Conservation (phyloP, 2,113 vertebrate genomes). For the Oryzias celebensis region DNA sequence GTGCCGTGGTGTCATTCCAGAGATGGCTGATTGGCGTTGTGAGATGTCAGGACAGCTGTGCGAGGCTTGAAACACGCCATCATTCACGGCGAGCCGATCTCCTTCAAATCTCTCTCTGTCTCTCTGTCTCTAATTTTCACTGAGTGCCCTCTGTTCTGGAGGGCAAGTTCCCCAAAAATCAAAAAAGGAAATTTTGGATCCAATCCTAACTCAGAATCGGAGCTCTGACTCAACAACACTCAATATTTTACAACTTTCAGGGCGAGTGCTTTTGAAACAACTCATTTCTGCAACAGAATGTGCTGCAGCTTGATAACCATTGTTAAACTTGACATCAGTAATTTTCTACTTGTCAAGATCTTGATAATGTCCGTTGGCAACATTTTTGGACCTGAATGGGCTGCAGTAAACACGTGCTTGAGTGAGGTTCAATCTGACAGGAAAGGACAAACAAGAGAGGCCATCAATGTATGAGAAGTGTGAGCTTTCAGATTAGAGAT, state of each 20-base stretch:
- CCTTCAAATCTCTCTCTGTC: constrained; percentile 34
- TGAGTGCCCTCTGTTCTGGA: constrained; percentile 14
- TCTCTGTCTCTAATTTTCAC: constrained; percentile 10
- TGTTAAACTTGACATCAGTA: constrained; percentile 1
- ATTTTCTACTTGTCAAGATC: neutral
- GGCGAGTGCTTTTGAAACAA: neutral
- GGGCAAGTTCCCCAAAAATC: constrained; percentile 2
- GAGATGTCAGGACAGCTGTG: constrained; percentile 34
- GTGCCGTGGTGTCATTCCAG: constrained; percentile 6
- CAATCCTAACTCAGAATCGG: neutral
- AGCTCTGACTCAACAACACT: neutral
- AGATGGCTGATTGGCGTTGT: constrained; percentile 49
- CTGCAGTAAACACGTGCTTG: neutral
- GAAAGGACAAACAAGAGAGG: neutral
- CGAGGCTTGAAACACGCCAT: constrained; percentile 48
- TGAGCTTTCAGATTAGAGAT: neutral
- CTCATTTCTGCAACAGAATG: neutral
- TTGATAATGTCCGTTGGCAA: neutral
- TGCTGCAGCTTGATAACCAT: neutral
- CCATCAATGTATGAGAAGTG: neutral
- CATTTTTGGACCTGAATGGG: neutral
- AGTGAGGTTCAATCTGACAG: neutral
- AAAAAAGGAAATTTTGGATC: constrained; percentile 3
- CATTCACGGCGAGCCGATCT: constrained; percentile 49
- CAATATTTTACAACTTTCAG: neutral